Conservation (phyloP, 2,797 vertebrate species). For the Protosalanx chinensis region DNA sequence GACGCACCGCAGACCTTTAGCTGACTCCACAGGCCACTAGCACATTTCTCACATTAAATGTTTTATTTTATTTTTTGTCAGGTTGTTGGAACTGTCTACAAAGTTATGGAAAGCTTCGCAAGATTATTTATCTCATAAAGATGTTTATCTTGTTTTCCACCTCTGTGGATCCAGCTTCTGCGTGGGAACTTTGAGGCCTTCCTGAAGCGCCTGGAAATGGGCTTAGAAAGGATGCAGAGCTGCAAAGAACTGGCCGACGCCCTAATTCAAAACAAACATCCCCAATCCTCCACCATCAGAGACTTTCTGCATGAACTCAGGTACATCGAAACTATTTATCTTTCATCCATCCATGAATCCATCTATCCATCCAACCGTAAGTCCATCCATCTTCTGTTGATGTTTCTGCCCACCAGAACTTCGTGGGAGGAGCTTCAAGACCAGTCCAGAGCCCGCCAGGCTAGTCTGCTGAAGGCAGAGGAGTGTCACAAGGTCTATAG, state of each 20-base stretch:
- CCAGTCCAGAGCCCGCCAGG: conserved; percentile 64
- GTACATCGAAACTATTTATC: conserved; percentile 53
- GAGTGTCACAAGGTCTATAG: conserved; percentile 71
- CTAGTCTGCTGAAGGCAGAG: conserved; percentile 70
- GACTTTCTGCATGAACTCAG: conserved; percentile 73
- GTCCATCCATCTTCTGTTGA: neutral
- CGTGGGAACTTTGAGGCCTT: conserved; percentile 76
- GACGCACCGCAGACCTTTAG: conserved; percentile 11
- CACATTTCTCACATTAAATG: neutral
- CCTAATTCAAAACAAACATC: conserved; percentile 69
- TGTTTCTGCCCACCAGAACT: conserved; percentile 59
- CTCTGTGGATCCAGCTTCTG: conserved; percentile 66
- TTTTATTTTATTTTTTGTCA: neutral
- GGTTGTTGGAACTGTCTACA: neutral
- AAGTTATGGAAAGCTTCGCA: no score
- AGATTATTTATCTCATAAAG: neutral
- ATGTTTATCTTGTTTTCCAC: neutral
- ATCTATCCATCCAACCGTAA: neutral
- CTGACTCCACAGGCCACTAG: neutral
- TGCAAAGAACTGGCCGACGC: conserved; percentile 70
- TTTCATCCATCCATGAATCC: neutral
- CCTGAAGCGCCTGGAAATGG: conserved; percentile 75
- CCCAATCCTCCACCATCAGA: conserved; percentile 61
- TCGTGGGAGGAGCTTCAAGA: conserved; percentile 78
- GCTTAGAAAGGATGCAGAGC: conserved; percentile 65